These are phyloP conservation scores for Martes flavigula DNA, from an alignment of 2,797 vertebrate genomes.

Conservation along the genomic window DNA sequence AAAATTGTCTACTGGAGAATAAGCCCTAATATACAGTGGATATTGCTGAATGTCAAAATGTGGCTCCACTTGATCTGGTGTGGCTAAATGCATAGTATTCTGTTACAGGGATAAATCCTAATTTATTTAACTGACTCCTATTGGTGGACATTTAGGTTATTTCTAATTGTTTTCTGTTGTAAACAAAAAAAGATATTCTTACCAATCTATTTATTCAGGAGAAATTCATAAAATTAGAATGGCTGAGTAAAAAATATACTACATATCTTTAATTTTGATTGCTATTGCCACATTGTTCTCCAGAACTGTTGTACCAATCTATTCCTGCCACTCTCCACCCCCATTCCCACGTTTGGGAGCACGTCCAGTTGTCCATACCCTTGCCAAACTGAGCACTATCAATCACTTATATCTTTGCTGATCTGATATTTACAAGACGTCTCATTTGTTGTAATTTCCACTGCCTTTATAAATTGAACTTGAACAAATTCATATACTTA, in stretches of 20 bases:
- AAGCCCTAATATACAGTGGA: background rate
- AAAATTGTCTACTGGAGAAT: background rate
- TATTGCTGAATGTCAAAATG: background rate
- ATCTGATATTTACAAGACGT: background rate
- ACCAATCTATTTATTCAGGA: background rate
- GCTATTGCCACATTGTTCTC: background rate
- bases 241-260: background rate
- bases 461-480: background rate
- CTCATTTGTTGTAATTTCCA: background rate
- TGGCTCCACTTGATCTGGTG: background rate
- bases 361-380: background rate
- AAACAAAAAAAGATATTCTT: background rate
- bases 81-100: background rate
- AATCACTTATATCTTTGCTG: background rate
- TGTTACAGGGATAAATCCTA: background rate
- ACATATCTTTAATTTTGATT: background rate
- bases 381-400: background rate
- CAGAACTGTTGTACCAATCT: background rate
- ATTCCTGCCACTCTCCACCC: background rate
- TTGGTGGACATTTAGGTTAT: background rate
- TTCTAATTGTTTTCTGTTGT: background rate
- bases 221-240: slow-evolving; percentile 4
- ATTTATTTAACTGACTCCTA: background rate
- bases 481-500: background rate
- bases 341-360: background rate